phyloP scores from a whole-genome alignment of 1,140 invertebrate species.

The Phortica variegata region DNA sequence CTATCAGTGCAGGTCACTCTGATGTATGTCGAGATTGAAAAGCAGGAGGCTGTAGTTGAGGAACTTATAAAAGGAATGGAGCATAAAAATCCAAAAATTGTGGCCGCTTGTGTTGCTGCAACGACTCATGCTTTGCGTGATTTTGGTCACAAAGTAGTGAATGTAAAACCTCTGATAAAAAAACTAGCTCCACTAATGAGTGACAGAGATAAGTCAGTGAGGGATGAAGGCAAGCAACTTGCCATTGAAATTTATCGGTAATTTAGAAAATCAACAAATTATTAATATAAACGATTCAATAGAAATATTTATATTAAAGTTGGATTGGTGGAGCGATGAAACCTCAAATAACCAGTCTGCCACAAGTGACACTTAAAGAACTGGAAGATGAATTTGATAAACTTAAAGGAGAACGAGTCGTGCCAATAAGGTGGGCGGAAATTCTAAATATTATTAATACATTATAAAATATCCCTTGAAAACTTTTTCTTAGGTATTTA shows the following conservation, averaged over 20 bases:
- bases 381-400: conserved; percentile 85
- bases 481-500: conserved; percentile 65
- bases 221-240: conserved; percentile 87
- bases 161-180: conserved; percentile 86
- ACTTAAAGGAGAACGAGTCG: conserved; percentile 68
- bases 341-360: conserved; percentile 80
- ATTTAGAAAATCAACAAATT: conserved; percentile 5
- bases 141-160: conserved; percentile 91
- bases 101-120: conserved; percentile 78
- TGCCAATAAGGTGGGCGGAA: conserved; percentile 61
- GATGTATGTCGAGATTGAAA: conserved; percentile 96
- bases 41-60: conserved; percentile 86
- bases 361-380: conserved; percentile 87
- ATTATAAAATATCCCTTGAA: background rate
- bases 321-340: conserved; percentile 88
- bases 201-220: conserved; percentile 87
- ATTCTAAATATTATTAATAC: background rate
- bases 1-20: conserved; percentile 83
- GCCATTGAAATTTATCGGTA: conserved; percentile 87
- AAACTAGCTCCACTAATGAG: conserved; percentile 81
- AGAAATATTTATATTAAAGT: conserved; percentile 49
- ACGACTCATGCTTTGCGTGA: conserved; percentile 77
- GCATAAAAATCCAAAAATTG: conserved; percentile 94
- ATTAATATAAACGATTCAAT: conserved; percentile 2
- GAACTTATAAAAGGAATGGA: conserved; percentile 92